Base-by-base conservation (phyloP, 92 coral and sea anemone genomes). In the Porites rus region DNA sequence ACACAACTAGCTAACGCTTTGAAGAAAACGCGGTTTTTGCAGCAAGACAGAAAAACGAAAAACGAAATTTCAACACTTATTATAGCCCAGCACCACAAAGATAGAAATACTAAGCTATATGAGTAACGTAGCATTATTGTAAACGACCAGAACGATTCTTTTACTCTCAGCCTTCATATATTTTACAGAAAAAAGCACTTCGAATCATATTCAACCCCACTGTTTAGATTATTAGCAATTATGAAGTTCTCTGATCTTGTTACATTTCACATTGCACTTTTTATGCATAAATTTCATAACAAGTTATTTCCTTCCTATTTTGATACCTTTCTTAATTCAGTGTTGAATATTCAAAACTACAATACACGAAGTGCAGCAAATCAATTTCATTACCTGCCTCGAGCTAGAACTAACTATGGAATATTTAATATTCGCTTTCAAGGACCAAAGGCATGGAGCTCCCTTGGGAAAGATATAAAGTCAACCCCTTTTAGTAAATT, bases 211-310 rank as follows among this genome's bases (percentile, higher is more conserved):
- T 79, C 79, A 59, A 87, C 72, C 69, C 85, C 80, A 52, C 67
- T 79, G 38, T 87, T 87, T 51, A 79, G 61, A 31, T 52, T 12
- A 50, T 59, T 77, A 51, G 69, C 69, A 59, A 56, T 86, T 9
- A 79, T 86, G 13, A 86, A 86, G 17, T 25, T 67, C 19, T 51
- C n/a, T 4, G 78, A 77, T n/a, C 69, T 86, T 10, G 80, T 86
- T 38, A 86, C 84, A 18, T 28, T 76, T 6, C 52, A 13, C 14
- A 54, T 65, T 8, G 31, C 89, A n/a, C 65, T 77, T 12, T 76
- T 86, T 53, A 76, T 86, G 89, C 56, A 7, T 58, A 86, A 77
- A 63, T 38, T 31, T 76, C 74, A 85, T 65, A 38, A 85, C 62
- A 78, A 43, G 50, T 31, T 69, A 69, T 28, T 2, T 13, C 74